These are phyloP conservation scores for Macrotis lagotis DNA, from an alignment of 2,113 vertebrate genomes.

Conservation along the genomic window DNA sequence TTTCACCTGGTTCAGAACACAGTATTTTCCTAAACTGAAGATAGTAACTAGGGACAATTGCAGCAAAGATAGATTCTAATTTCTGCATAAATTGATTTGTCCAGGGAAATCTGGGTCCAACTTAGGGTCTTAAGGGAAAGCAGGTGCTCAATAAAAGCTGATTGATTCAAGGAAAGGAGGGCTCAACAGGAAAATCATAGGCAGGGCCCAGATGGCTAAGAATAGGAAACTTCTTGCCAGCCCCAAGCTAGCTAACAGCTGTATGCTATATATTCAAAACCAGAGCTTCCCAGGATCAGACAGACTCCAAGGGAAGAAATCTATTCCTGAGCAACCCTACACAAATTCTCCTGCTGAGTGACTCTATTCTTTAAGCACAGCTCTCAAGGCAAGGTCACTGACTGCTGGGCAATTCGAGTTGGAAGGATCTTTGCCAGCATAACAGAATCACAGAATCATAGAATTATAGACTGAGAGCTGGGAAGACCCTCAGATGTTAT, in stretches of 20 bases:
- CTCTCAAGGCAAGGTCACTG: neutral
- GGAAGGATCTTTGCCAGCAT: neutral
- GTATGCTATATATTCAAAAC: neutral
- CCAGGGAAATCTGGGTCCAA: neutral
- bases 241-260: neutral
- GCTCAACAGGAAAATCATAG: neutral
- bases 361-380: neutral
- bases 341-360: neutral
- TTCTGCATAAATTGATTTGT: neutral
- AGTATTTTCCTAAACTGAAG: neutral
- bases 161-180: neutral
- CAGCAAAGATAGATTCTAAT: neutral
- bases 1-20: neutral
- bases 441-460: neutral
- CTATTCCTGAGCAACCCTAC: neutral
- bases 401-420: neutral
- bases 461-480: neutral
- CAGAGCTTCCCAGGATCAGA: neutral
- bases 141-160: neutral
- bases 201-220: neutral
- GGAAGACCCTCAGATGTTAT: neutral
- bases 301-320: neutral
- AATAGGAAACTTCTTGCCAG: neutral
- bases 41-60: neutral
- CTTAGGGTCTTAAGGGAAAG: neutral